Evolutionary conservation across 2,113 vertebrate genomes (phyloP).

Genomic region (Poeciliopsis retropinna): DNA sequence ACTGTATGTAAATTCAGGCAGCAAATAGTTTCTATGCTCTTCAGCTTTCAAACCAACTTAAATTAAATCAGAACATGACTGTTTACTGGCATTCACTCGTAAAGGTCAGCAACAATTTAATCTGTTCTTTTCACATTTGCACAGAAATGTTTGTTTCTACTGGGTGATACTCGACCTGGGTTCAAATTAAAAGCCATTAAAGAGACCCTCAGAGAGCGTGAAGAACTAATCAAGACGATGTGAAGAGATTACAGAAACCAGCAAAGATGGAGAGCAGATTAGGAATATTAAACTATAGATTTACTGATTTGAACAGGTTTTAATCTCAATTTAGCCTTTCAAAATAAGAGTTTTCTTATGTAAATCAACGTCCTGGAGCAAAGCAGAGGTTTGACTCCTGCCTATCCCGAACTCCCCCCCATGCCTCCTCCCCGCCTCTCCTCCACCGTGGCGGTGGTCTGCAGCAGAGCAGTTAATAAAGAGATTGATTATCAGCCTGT

Average conservation of each 20-base stretch:
- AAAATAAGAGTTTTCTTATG: not conserved
- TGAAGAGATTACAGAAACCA: not conserved
- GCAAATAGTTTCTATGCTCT: too few relatives aligned
- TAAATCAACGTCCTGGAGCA: not conserved
- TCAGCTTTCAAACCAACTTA: too few relatives aligned
- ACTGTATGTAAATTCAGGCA: too few relatives aligned
- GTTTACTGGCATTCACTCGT: too few relatives aligned
- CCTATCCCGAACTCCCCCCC: not conserved
- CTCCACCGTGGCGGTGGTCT: slow-evolving; percentile 78
- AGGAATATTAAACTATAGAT: not conserved
- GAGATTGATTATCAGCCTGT: slow-evolving; percentile 98
- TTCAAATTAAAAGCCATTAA: too few relatives aligned
- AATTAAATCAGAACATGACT: too few relatives aligned
- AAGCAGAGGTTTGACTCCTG: not conserved
- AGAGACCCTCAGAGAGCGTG: too few relatives aligned
- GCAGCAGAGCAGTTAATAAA: slow-evolving; percentile 94
- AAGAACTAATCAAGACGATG: too few relatives aligned
- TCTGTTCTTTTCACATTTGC: too few relatives aligned
- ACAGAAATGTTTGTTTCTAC: too few relatives aligned
- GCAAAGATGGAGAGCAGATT: not conserved
- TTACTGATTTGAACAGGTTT: not conserved
- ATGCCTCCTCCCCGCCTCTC: slow-evolving; percentile 65
- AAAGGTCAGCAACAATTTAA: too few relatives aligned
- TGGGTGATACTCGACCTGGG: too few relatives aligned
- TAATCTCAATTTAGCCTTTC: not conserved